phyloP scores from a whole-genome alignment of 2,888 invertebrate species.

The Drosophila hamatofila region DNA sequence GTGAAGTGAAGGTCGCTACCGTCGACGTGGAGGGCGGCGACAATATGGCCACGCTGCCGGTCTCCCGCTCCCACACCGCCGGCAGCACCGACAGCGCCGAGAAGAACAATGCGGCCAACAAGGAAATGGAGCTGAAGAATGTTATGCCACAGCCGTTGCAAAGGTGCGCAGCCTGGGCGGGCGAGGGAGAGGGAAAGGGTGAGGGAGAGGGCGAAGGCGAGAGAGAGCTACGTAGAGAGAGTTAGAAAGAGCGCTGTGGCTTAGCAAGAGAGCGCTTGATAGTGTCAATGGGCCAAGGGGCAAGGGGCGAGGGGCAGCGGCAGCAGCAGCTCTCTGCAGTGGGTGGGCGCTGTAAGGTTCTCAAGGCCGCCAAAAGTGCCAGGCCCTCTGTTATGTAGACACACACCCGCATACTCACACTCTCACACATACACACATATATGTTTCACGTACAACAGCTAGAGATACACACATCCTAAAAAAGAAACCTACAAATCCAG shows the following conservation, averaged over 20 bases:
- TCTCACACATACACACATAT: not conserved
- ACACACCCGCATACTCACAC: constrained; percentile 29
- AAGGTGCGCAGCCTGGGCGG: constrained; percentile 87
- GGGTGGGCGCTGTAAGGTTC: constrained; percentile 39
- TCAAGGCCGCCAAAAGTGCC: constrained; percentile 57
- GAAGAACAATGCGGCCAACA: constrained; percentile 93
- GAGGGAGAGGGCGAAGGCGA: not conserved
- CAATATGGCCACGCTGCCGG: constrained; percentile 95
- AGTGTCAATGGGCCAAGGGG: not conserved
- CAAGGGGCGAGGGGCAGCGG: not conserved
- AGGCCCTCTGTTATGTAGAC: constrained; percentile 37
- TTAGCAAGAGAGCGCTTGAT: not conserved
- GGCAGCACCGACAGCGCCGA: constrained; percentile 91
- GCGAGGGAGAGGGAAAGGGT: not conserved
- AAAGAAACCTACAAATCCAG: constrained; percentile 14
- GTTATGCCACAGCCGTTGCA: constrained; percentile 93
- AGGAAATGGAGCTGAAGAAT: constrained; percentile 94
- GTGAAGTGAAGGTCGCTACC: constrained; percentile 95
- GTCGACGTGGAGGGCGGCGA: constrained; percentile 94
- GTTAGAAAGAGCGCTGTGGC: not conserved
- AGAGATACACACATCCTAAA: constrained; percentile 47
- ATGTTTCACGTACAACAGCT: constrained; percentile 25
- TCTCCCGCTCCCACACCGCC: constrained; percentile 90
- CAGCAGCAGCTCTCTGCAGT: constrained; percentile 6
- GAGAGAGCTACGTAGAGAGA: not conserved